Evolutionary conservation across 2,113 vertebrate genomes (phyloP).

Genomic region (Castor canadensis): DNA sequence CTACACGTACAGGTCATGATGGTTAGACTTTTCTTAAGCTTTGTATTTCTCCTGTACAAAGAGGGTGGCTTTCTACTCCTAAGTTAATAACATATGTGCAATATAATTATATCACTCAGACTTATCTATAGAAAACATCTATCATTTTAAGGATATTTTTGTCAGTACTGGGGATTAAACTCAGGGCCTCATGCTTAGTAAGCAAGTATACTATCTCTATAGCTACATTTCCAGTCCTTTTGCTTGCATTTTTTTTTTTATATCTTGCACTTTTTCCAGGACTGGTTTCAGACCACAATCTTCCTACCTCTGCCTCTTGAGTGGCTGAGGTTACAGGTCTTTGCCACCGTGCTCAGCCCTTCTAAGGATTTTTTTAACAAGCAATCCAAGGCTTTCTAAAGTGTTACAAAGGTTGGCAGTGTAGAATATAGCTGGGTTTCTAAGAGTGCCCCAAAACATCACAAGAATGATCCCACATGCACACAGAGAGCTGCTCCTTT

Average conservation of each 20-base stretch:
- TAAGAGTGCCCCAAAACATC: background rate
- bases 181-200: no score
- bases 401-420: background rate
- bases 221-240: no score
- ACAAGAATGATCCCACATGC: background rate
- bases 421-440: background rate
- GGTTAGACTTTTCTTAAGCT: background rate
- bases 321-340: no score
- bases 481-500: background rate
- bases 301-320: no score
- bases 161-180: no score
- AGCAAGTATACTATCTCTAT: no score
- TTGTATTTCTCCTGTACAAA: background rate
- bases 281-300: no score
- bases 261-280: no score
- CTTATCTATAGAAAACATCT: background rate
- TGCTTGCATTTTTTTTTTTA: no score
- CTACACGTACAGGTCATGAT: background rate
- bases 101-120: background rate
- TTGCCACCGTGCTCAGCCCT: no score
- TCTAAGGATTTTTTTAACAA: slow-evolving; percentile 18
- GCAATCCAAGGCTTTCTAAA: background rate
- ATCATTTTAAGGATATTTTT: background rate
- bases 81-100: background rate
- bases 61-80: background rate